phyloP scores from a whole-genome alignment of 2,888 invertebrate genomes.

The Siphonodentalium dalli region DNA sequence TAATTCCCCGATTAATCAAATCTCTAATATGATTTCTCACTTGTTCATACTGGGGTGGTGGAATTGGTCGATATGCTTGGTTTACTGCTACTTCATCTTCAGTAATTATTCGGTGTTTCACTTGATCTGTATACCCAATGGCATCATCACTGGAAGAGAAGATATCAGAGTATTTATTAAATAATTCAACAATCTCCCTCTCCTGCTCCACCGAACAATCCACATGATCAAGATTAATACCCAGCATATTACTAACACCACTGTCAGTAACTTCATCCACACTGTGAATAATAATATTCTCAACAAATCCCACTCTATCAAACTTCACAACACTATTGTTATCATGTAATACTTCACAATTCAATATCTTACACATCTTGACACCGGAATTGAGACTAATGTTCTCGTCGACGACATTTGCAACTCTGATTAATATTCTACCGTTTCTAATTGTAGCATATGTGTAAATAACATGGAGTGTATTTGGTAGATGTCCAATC shows the following conservation, averaged over 20 bases:
- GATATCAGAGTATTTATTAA: slow-evolving; percentile 1
- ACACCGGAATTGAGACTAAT: background rate
- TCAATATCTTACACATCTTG: background rate
- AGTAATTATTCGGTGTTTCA: slow-evolving; percentile 2
- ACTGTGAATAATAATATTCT: background rate
- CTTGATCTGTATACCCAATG: background rate
- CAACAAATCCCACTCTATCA: background rate
- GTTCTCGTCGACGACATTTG: slow-evolving; percentile 6
- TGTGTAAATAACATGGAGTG: background rate
- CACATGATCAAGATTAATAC: background rate
- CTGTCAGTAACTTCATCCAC: background rate
- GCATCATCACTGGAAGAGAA: slow-evolving; percentile 3
- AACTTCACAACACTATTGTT: background rate
- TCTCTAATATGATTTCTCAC: slow-evolving; percentile 8
- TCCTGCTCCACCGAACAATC: background rate
- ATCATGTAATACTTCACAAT: slow-evolving; percentile 1
- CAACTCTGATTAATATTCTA: background rate
- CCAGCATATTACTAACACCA: background rate
- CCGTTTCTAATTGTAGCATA: background rate
- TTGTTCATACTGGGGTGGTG: slow-evolving; percentile 3
- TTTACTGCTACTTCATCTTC: slow-evolving; percentile 5
- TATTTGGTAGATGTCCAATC: background rate
- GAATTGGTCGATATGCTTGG: slow-evolving; percentile 11
- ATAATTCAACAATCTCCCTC: background rate
- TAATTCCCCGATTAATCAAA: slow-evolving; percentile 17